Base-by-base conservation (phyloP, 1,140 invertebrate genomes). In the Samia ricini region DNA sequence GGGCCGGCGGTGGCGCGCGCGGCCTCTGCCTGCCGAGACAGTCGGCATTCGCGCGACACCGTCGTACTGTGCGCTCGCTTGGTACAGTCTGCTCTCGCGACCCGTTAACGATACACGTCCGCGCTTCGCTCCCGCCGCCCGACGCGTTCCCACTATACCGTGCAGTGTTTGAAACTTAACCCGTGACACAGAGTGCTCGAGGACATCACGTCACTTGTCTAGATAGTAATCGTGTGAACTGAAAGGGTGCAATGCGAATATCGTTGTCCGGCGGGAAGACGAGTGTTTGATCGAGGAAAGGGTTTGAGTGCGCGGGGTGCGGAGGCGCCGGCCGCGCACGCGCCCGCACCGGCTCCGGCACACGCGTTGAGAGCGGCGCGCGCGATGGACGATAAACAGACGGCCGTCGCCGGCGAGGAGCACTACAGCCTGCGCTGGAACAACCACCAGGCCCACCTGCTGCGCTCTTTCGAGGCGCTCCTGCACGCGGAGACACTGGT, bases 381-480 rank as follows among this genome's bases (percentile, higher is more conserved):
- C 67, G 78, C 76, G 64, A 88, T 88, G 85, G 83, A 85, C 83
- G 82, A 86, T 73, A 85, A 88, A 73, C 75, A 79, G 66, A 74
- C 74, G 64, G 71, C 74, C 69, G 75, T 68, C 64, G 77, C 65
- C 68, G 79, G 77, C 76, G 87, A 95, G 85, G 96, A 96, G 74
- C 95, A 97, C 83, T 98, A 97, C 88, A 97, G 96, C 76, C 92
- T 98, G 66, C 94, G 96, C 89, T 98, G 97, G 97, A 97, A 97
- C 92, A 97, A 97, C 90, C 96, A 98, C 91, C 95, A 96, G 79
- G 93, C 93, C 60, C 96, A 97, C 89, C 94, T 98, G 82, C 92
- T 97, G 66, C 93, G 94, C 66, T 95, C 96, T 18, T 97, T 98
- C 90, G 96, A 97, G 74, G 94, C 95, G 7, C 91, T 98, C 50